Base-by-base conservation (phyloP, 2,113 vertebrate species). In the Arothron firmamentum region DNA sequence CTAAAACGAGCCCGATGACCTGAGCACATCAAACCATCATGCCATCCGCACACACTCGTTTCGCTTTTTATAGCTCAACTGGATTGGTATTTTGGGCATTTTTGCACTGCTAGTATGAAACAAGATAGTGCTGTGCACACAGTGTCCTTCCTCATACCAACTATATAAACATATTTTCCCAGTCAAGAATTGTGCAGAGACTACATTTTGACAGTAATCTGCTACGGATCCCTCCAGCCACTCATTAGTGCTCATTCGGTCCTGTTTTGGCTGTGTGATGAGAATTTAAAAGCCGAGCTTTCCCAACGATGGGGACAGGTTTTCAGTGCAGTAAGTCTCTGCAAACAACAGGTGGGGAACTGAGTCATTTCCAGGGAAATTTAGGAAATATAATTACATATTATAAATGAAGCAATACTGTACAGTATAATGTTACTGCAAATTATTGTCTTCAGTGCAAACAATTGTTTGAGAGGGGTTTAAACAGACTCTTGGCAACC, bases 211-310 rank as follows among this genome's bases (percentile, higher is more conserved):
- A 5, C 13, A 58, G 23, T 72, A 54, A 57, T 64, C 45, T 52
- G 56, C 28, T 67, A 43, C 62, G 56, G 43, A 57, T 19, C 12
- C 52, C 17, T 42, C 15, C 31, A 56, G 38, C 51, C 55, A n/a
- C 53, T 65, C 59, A 80, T 64, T 70, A 48, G 19, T 60, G 43
- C 55, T n/a, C 43, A 54, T 68, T 25, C 52, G 66, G 48, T 51
- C 28, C 58, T 43, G 18, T 53, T 62, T 52, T 62, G 23, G 50
- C 43, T 42, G 13, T 0, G 31, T 14, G 21, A 43, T 1, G 43
- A 19, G 17, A 54, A 54, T 67, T 51, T 57, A 21, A 12, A 17
- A 70, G 47, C 9, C 6, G 6, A 31, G 28, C 28, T 31, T 5
- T 31, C 4, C 6, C 28, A 31, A 31, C 28, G 10, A 16, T 45